A percentile compares a stretch with the other conserved stretches of the same genome.
These are phyloP conservation scores for Drosophila asahinai DNA, from an alignment of 1,140 invertebrate species.

Conservation along the genomic window DNA sequence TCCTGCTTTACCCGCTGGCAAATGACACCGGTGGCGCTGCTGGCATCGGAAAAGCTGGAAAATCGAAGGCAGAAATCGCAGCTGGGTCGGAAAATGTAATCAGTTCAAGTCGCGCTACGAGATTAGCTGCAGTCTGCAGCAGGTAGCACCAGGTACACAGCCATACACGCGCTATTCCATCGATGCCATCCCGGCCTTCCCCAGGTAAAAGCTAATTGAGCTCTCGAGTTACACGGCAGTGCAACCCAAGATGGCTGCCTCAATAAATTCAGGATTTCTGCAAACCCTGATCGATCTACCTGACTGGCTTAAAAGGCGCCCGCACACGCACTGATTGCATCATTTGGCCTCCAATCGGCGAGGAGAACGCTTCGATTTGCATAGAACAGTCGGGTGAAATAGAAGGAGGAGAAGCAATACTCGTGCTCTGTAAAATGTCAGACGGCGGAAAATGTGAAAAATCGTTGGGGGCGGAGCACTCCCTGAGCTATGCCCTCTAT, in stretches of 20 bases:
- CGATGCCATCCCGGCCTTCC: background rate
- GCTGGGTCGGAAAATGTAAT: conserved; percentile 40
- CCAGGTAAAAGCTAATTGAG: conserved; percentile 42
- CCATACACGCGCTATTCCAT: no score
- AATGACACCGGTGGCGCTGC: conserved; percentile 30
- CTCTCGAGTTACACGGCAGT: conserved; percentile 26
- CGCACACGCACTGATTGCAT: conserved; percentile 60
- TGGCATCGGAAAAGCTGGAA: conserved; percentile 18
- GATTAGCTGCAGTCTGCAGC: conserved; percentile 26
- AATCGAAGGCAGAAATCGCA: conserved; percentile 16
- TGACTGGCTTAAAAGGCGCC: conserved; percentile 54
- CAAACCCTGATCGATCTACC: conserved; percentile 38
- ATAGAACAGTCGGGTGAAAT: conserved; percentile 13
- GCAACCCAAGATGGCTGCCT: conserved; percentile 16
- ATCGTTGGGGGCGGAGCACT: conserved; percentile 8
- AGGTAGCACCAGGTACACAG: conserved; percentile 19
- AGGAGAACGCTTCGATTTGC: conserved; percentile 38
- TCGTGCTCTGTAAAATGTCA: conserved; percentile 33
- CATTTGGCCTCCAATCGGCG: conserved; percentile 51
- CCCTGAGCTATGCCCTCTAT: conserved; percentile 65
- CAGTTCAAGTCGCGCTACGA: conserved; percentile 34
- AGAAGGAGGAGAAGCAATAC: background rate
- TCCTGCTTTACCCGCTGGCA: conserved; percentile 15
- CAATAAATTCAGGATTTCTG: conserved; percentile 49
- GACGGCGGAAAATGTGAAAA: conserved; percentile 22